A percentile compares a stretch with the other conserved stretches of the same genome.
phyloP scores from a whole-genome alignment of 2,888 invertebrate species.

The Drosophila eohydei region DNA sequence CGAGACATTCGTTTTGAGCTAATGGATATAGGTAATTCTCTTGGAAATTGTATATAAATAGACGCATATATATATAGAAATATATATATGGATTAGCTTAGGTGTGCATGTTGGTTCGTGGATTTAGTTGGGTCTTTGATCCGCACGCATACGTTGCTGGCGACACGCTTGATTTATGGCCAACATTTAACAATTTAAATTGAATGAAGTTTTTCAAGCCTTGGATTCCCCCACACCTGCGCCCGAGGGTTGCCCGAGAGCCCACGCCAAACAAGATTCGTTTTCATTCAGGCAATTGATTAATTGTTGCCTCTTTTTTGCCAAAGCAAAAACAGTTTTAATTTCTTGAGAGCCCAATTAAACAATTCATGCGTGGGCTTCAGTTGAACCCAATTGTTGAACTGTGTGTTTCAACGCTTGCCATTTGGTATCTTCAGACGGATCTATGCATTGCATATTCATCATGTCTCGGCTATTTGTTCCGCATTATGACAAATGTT shows the following conservation, averaged over 20 bases:
- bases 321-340: conserved; percentile 56
- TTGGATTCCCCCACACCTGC: conserved; percentile 39
- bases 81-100: conserved; percentile 31
- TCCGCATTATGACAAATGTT: conserved; percentile 76
- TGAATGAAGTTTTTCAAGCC: conserved; percentile 57
- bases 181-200: conserved; percentile 62
- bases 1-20: conserved; percentile 35
- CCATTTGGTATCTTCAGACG: not conserved
- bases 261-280: conserved; percentile 66
- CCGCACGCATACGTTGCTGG: conserved; percentile 51
- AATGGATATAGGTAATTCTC: conserved; percentile 36
- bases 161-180: conserved; percentile 59
- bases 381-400: conserved; percentile 12
- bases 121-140: conserved; percentile 62
- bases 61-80: not conserved
- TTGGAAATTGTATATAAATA: conserved; percentile 28
- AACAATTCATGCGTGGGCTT: conserved; percentile 37
- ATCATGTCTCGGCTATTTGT: conserved; percentile 43
- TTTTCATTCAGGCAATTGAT: conserved; percentile 68
- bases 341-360: conserved; percentile 31
- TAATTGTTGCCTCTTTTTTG: conserved; percentile 65
- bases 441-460: conserved; percentile 37
- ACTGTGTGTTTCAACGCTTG: conserved; percentile 29
- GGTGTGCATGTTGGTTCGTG: conserved; percentile 16
- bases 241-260: conserved; percentile 51